phyloP scores from a whole-genome alignment of 2,797 vertebrate species.

The Spatula clypeata region DNA sequence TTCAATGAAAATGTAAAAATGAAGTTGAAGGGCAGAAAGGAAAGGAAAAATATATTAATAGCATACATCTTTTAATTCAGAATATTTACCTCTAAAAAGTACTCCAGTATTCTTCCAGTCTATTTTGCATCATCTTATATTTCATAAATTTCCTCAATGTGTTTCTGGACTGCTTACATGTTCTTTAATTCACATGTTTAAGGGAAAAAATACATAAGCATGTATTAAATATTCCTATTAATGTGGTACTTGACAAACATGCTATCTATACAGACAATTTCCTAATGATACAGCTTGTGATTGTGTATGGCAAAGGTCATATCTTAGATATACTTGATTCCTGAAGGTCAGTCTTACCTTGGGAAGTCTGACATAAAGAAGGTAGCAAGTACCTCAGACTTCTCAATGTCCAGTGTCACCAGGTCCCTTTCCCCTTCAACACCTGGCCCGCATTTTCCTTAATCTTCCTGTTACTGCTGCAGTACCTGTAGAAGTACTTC shows the following conservation, averaged over 20 bases:
- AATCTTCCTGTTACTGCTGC: not conserved
- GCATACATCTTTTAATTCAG: not conserved
- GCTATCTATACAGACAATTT: rapidly evolving
- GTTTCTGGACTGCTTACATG: not conserved
- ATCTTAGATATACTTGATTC: not conserved
- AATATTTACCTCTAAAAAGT: not conserved
- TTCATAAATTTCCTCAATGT: not conserved
- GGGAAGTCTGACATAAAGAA: not conserved
- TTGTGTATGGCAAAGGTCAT: not conserved
- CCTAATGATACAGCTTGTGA: not conserved
- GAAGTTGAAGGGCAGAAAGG: not conserved
- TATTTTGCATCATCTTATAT: not conserved
- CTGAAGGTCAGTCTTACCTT: not conserved
- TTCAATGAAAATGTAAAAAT: not conserved
- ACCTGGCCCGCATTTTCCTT: not conserved
- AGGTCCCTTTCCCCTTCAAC: not conserved
- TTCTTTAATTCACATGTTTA: no score
- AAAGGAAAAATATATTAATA: not conserved
- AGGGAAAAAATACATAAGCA: not conserved
- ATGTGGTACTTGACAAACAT: not conserved
- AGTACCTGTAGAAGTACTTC: not conserved
- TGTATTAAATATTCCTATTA: not conserved
- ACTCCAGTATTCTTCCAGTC: not conserved
- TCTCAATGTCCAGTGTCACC: not conserved
- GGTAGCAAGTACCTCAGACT: not conserved